phyloP scores from a whole-genome alignment of 2,113 vertebrate genomes.

The Henicopernis longicauda region DNA sequence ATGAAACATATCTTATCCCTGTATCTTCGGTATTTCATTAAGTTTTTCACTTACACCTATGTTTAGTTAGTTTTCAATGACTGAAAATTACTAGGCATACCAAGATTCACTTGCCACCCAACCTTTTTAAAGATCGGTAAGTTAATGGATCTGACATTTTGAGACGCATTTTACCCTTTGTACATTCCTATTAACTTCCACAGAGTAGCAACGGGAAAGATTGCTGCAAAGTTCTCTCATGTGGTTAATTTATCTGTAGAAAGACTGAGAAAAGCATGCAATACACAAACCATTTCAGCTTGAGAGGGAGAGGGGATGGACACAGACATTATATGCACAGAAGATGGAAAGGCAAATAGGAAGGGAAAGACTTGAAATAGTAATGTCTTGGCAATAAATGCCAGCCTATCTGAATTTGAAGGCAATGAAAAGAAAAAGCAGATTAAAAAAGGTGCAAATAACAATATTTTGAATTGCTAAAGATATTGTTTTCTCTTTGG shows the following conservation, averaged over 20 bases:
- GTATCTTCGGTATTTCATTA: not conserved
- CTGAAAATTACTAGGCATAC: not conserved
- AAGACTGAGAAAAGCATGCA: not conserved
- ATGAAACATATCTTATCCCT: not conserved
- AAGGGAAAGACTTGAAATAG: not conserved
- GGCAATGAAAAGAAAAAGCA: conserved; percentile 37
- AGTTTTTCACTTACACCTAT: not conserved
- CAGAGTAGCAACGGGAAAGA: not conserved
- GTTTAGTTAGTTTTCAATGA: not conserved
- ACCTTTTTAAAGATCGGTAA: not conserved
- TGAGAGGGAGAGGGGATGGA: not conserved
- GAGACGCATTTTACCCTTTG: not conserved
- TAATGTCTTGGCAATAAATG: conserved; percentile 13
- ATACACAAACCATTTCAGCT: not conserved
- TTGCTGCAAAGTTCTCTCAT: not conserved
- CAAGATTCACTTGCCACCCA: not conserved
- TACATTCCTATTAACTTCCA: not conserved
- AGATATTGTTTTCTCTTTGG: conserved; percentile 58
- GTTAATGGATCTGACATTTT: conserved; percentile 27
- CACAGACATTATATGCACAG: not conserved
- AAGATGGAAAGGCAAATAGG: conserved; percentile 38
- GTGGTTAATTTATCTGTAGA: not conserved
- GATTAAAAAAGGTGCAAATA: conserved; percentile 35
- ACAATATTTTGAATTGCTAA: conserved; percentile 54
- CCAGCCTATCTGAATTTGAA: not conserved